Conservation (phyloP, 2,797 vertebrate genomes). For the Thalassophryne amazonica region DNA sequence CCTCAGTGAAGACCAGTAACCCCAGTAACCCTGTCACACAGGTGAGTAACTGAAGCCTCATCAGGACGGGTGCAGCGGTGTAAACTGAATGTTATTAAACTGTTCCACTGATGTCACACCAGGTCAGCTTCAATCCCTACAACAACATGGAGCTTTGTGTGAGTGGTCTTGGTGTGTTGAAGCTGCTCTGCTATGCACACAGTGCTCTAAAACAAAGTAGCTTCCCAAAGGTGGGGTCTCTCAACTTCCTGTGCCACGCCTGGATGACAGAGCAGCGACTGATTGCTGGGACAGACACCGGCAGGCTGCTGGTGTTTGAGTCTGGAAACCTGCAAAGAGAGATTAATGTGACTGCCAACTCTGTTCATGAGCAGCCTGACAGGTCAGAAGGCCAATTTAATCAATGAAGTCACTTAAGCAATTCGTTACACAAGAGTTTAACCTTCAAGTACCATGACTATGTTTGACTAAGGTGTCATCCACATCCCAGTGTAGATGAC, state of each 20-base stretch:
- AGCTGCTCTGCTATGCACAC: constrained; percentile 84
- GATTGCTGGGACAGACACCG: constrained; percentile 85
- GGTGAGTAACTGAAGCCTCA: constrained; percentile 62
- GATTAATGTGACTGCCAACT: constrained; percentile 47
- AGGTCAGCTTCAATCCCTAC: constrained; percentile 92
- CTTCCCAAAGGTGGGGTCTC: constrained; percentile 78
- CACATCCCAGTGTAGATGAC: too few species aligned
- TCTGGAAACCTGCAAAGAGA: constrained; percentile 84
- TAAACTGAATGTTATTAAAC: not conserved
- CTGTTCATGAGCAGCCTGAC: constrained; percentile 27
- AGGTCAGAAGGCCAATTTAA: constrained; percentile 66
- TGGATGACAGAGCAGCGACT: constrained; percentile 84
- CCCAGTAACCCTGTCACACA: constrained; percentile 76
- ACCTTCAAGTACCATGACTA: too few species aligned
- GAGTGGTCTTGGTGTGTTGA: constrained; percentile 85
- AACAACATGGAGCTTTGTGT: constrained; percentile 88
- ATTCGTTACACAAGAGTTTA: too few species aligned
- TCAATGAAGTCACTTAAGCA: too few species aligned
- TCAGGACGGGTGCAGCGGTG: not conserved
- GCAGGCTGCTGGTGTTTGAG: constrained; percentile 85
- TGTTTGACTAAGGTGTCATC: too few species aligned
- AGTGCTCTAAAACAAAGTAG: constrained; percentile 85
- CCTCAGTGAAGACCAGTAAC: constrained; percentile 68
- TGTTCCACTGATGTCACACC: constrained; percentile 6
- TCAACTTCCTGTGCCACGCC: constrained; percentile 85